A percentile compares a stretch with the other conserved stretches of the same genome.
Evolutionary conservation across 2,888 invertebrate genomes (phyloP).

Genomic region (Horisme vitalbata): DNA sequence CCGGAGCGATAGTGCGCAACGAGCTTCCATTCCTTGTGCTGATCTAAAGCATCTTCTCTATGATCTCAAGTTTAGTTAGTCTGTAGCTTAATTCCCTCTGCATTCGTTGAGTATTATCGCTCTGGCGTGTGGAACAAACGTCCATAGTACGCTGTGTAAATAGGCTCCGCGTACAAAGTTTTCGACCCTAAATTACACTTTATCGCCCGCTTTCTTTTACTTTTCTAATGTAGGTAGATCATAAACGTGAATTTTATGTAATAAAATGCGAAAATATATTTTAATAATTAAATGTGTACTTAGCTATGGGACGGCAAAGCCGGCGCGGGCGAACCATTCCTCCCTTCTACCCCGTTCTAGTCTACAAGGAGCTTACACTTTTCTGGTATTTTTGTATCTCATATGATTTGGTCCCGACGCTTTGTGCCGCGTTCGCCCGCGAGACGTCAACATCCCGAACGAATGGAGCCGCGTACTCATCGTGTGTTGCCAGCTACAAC

Average conservation of each 20-base stretch:
- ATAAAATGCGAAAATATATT: conserved; percentile 83
- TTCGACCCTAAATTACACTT: conserved; percentile 75
- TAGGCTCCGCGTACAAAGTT: conserved; percentile 79
- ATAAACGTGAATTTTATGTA: conserved; percentile 83
- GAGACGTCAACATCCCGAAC: conserved; percentile 69
- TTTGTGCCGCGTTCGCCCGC: conserved; percentile 64
- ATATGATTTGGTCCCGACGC: conserved; percentile 33
- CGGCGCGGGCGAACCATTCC: conserved; percentile 67
- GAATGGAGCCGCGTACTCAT: conserved; percentile 68
- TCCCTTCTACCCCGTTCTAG: conserved; percentile 28
- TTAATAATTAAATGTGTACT: conserved; percentile 83
- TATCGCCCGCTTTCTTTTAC: conserved; percentile 75
- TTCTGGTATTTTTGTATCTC: conserved; percentile 24
- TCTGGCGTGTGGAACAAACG: conserved; percentile 70
- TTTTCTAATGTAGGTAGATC: conserved; percentile 81
- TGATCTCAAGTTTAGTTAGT: conserved; percentile 64
- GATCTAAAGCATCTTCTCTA: conserved; percentile 38
- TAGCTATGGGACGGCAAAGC: conserved; percentile 78
- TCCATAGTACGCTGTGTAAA: conserved; percentile 82
- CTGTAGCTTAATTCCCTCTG: conserved; percentile 44
- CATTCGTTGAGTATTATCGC: conserved; percentile 51
- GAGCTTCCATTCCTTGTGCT: conserved; percentile 32
- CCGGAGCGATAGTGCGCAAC: conserved; percentile 55
- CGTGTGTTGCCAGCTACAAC: conserved; percentile 51
- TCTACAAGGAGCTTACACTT: conserved; percentile 29